Base-by-base conservation (phyloP, 2,888 invertebrate species). In the Drosophila prostipennis region DNA sequence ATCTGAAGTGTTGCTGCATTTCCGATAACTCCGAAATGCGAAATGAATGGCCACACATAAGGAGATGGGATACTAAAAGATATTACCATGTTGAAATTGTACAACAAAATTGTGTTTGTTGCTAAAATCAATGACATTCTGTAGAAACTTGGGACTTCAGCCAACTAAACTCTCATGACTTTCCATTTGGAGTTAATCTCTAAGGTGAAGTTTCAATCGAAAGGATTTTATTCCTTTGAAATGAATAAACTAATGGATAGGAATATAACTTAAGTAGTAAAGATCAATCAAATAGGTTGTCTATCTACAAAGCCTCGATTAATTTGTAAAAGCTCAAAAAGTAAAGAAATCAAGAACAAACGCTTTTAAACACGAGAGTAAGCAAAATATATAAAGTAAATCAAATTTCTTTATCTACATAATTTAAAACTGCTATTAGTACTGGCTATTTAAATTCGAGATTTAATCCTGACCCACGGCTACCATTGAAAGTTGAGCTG, bases 1-100 rank as follows among this genome's bases (percentile, higher is more conserved):
- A 61, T 65, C 68, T 75, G 63, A 71, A 79, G 69, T 75, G 57
- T 46, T 59, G 58, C 68, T 59, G 61, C 61, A 60, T 49, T 70
- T 77, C 39, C 49, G 51, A 76, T 72, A 72, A 57, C 61, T 59
- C 61, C 54, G 16, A 72, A 71, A 37, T 53, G 36, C 42, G 58
- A 70, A 58, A 69, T 58, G 23, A 58, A 58, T 58, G 36, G 37
- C 39, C 29, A 19, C 54, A 57, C 54, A 57, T 11, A 8, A 39
- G 32, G 8, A 19, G 39, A 8, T 11, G 16, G 6, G 6, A 43
- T 26, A 37, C 29, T 19, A 7, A 45, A 37, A 60, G 45, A 37
- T 45, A 60, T 60, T 37, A 37, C 29, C 43, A 58, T 60, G 60
- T 37, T 45, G 3, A 60, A 58, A 45, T 60, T n/a, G 6, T 32